Conservation (phyloP, 1,140 invertebrate species). For the Heliothis virescens region DNA sequence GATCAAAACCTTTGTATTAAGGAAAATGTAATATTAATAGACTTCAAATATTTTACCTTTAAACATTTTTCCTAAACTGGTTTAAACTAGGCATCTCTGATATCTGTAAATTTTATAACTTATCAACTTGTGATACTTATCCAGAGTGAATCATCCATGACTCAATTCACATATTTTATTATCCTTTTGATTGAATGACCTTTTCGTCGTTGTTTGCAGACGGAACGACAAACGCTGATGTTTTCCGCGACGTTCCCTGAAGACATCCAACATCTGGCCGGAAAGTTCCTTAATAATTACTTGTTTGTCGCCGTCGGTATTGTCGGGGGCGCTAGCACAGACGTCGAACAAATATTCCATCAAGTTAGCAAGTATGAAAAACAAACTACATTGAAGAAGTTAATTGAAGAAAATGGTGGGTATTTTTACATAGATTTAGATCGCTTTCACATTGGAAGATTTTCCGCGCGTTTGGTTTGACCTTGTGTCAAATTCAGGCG, state of each 20-base stretch:
- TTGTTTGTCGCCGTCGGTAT: slow-evolving; percentile 95
- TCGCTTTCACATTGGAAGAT: too few species aligned
- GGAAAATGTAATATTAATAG: too few species aligned
- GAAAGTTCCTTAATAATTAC: slow-evolving; percentile 92
- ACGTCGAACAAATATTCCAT: slow-evolving; percentile 94
- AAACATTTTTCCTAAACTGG: too few species aligned
- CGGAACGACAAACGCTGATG: slow-evolving; percentile 93
- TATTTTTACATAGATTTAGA: too few species aligned
- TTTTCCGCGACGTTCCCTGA: slow-evolving; percentile 97
- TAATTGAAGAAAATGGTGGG: slow-evolving; percentile 84
- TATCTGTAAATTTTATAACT: not conserved
- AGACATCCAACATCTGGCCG: slow-evolving; percentile 92
- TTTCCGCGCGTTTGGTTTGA: too few species aligned
- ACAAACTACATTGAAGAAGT: slow-evolving; percentile 89
- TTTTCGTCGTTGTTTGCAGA: slow-evolving; percentile 69
- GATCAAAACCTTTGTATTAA: too few species aligned
- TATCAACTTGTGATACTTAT: too few species aligned
- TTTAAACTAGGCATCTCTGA: not conserved
- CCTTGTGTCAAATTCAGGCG: too few species aligned
- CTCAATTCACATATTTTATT: too few species aligned
- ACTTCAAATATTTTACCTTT: too few species aligned
- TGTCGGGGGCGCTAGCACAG: slow-evolving; percentile 95
- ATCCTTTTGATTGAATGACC: not conserved
- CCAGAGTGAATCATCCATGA: too few species aligned
- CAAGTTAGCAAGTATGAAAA: slow-evolving; percentile 92